Evolutionary conservation across 2,113 vertebrate species (phyloP).

Genomic region (Asarcornis scutulata): DNA sequence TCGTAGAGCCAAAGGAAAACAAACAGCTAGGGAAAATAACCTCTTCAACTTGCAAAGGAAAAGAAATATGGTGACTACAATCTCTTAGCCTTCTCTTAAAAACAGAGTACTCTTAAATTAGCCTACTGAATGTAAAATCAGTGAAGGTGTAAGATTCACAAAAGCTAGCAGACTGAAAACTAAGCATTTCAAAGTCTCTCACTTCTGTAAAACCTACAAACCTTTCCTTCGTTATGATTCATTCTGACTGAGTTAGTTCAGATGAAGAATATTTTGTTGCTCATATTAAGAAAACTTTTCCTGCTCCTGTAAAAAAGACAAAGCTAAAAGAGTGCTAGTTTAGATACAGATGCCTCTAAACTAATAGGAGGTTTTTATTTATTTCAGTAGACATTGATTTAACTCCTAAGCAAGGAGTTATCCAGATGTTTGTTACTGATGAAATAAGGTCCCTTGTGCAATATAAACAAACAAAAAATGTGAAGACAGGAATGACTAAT

Average conservation of each 20-base stretch:
- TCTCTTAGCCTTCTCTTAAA: background rate
- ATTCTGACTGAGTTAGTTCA: background rate
- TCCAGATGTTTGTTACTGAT: background rate
- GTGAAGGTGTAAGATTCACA: background rate
- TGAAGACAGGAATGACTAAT: background rate
- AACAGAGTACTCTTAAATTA: background rate
- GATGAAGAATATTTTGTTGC: background rate
- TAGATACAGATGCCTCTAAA: background rate
- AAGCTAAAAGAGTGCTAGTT: background rate
- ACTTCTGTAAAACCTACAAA: background rate
- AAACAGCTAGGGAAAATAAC: background rate
- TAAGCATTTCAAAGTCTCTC: background rate
- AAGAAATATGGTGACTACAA: background rate
- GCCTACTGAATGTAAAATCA: background rate
- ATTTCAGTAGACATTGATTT: background rate
- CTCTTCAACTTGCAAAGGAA: background rate
- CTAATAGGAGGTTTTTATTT: background rate
- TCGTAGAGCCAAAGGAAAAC: background rate
- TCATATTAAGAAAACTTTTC: background rate
- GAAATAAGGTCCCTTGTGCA: background rate
- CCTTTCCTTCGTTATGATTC: background rate
- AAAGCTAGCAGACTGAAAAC: background rate
- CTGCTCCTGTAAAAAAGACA: background rate
- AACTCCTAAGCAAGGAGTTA: background rate
- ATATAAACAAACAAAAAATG: background rate